Evolutionary conservation across 2,113 vertebrate genomes (phyloP), one percentile per base, ranked within the genome.

Genomic region (Nesospiza acunhae): DNA sequence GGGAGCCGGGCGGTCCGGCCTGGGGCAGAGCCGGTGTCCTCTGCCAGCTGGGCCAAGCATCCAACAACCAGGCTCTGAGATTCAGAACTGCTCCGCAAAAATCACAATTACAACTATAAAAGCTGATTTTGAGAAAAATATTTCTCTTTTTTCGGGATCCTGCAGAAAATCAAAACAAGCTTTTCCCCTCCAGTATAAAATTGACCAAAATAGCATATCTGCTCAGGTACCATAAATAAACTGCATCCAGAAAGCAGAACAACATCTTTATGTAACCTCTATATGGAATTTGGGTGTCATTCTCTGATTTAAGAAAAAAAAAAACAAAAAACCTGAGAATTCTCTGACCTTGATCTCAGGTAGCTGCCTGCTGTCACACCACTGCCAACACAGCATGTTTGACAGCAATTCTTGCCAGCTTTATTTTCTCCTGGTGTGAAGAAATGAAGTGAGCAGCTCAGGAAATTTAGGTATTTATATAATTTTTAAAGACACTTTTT

Each of bases 261-360:
- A 33, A 84, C 49, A 47, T 19, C 33, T n/a, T 11, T 6, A 23
- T 42, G 31, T 15, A 24, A 33, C 56, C 28, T 56, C 44, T 72
- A 1, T 4, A 4, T 3, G 35, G 46, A 44, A 35, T 27, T 47
- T 9, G 27, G n/a, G 6, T 15, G 5, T 9, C 4, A 52, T 30
- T 80, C 46, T 59, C 9, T 16, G 16, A 12, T 44, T 60, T 9
- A 27, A 59, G n/a, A 16, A 39, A 44, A 20, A 30, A 82, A 30
- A 82, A 41, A 60, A n/a, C n/a, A n/a, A n/a, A 13, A n/a, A 2
- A 30, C 14, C 26, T n/a, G 42, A 21, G 31, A 19, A 17, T 13
- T 5, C 14, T 33, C 39, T 18, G 44, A 6, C 33, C 44, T 20
- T 13, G 33, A 12, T 6, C 17, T 16, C n/a, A 6, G 0, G 12